Evolutionary conservation across 2,797 vertebrate species (phyloP).

Genomic region (Clarias laeviceps): DNA sequence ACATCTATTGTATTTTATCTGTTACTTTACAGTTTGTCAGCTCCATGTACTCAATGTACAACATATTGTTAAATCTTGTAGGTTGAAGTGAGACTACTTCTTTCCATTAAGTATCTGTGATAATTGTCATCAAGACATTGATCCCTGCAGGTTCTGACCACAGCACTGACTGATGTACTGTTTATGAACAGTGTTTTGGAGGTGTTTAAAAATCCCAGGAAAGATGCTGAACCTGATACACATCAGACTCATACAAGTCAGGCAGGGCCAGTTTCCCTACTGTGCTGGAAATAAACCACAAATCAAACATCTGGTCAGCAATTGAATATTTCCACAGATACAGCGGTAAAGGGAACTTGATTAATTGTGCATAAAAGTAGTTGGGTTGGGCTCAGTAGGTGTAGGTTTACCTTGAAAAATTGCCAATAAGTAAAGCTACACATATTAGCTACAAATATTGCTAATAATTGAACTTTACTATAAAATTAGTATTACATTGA

Average conservation of each 20-base stretch:
- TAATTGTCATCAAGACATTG: not conserved
- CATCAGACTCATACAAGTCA: not conserved
- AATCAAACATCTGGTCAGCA: not conserved
- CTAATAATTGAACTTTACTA: not conserved
- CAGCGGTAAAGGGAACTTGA: not conserved
- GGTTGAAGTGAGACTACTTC: not conserved
- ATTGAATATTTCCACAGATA: not conserved
- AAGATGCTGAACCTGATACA: not conserved
- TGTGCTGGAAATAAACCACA: slow-evolving; percentile 3
- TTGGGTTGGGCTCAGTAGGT: not conserved
- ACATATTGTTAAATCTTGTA: not conserved
- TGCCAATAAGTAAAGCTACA: not conserved
- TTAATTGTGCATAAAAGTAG: not conserved
- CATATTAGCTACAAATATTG: not conserved
- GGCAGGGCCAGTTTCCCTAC: not conserved
- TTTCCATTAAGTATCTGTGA: not conserved
- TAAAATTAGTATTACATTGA: not conserved
- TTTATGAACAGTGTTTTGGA: not conserved
- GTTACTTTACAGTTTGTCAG: not conserved
- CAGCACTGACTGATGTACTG: not conserved
- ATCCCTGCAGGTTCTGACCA: not conserved
- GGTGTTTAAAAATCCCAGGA: not conserved
- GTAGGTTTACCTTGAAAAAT: not conserved
- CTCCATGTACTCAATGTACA: not conserved
- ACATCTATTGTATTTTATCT: not conserved